Evolutionary conservation across 2,113 vertebrate species (phyloP), one percentile per base, ranked within the genome.

Genomic region (Entelurus aequoreus): DNA sequence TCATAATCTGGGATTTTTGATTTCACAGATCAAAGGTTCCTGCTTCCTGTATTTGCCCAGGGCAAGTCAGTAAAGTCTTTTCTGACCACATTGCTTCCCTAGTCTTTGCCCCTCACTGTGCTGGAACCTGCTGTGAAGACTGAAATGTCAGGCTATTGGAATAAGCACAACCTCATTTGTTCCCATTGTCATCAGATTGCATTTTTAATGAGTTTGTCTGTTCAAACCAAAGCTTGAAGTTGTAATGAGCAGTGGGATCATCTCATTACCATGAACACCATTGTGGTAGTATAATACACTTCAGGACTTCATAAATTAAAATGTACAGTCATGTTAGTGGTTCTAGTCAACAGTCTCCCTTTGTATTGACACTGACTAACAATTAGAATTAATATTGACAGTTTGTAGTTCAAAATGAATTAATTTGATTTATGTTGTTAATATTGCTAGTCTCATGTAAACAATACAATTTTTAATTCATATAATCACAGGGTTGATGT

Each of bases 11-110:
- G 28, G 48, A 76, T 74, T 62, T 73, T 66, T 79, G 74, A 76
- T 82, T 74, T 66, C 72, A 62, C 78, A 84, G 81, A 88, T 88
- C 81, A 86, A 89, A 88, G 79, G 60, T 48, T 77, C 72, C 69
- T 62, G 68, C 48, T 44, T 16, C 65, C 56, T 62, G 60, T 70
- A 68, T 54, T 36, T 77, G 74, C 78, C 84, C 19, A 48, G 59
- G 85, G 84, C 84, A 75, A 79, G 57, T 69, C 71, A 75, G 78
- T 72, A 79, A 74, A 9, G 54, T 56, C 62, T 66, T 46, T 65
- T 63, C 74, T 55, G 74, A 70, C 49, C 72, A 14, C 50, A 46
- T 50, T 10, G 59, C 53, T 60, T 60, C 19, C 68, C 14, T 55
- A 35, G 4, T 40, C 16, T 51, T 13, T 50, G 16, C 19, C 28